Evolutionary conservation across 64 coral and sea anemone species (phyloP), one percentile per base, ranked within the genome.

Genomic region (Montipora efflorescens): DNA sequence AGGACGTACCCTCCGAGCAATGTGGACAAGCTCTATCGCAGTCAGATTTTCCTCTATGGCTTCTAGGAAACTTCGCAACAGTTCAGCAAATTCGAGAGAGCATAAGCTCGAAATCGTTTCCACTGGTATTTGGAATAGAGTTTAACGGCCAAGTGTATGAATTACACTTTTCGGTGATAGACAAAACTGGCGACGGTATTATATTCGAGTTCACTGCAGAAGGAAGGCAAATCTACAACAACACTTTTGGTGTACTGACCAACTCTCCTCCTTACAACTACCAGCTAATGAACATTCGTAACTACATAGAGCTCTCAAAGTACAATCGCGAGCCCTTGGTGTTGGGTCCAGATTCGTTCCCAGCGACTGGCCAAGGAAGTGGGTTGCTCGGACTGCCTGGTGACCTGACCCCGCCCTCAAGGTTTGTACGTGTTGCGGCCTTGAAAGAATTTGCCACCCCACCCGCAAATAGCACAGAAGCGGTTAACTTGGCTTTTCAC

Each of bases 401-500:
- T 52, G 77, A 79, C 49, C 7, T 79, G 19, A 79, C 77, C 18
- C 77, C 77, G 0, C 47, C 77, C 0, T 79, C 77, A 53, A 79
- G 77, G 49, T 21, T 79, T 14, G 77, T 79, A n/a, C 77, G 77
- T 53, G 44, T 43, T 12, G 76, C 76, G 3, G 45, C 15, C 14
- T 48, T 78, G 76, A 43, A 18, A 49, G 23, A 78, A 7, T 78
- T 78, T 48, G 76, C 76, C 43, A 47, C 44, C 36, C 36, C 13
- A 78, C 6, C 14, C 11, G 43, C 25, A n/a, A 87, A n/a, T 44
- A 45, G 69, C 59, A n/a, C 19, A 1, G 83, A 47, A 18, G 51
- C 83, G 7, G 83, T 87, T 15, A 64, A 87, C 59, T 87, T 87
- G 83, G 83, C 83, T 87, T 87, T 87, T 47, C 83, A 87, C 66